Base-by-base conservation (phyloP, 2,113 vertebrate species). In the Colius striatus region DNA sequence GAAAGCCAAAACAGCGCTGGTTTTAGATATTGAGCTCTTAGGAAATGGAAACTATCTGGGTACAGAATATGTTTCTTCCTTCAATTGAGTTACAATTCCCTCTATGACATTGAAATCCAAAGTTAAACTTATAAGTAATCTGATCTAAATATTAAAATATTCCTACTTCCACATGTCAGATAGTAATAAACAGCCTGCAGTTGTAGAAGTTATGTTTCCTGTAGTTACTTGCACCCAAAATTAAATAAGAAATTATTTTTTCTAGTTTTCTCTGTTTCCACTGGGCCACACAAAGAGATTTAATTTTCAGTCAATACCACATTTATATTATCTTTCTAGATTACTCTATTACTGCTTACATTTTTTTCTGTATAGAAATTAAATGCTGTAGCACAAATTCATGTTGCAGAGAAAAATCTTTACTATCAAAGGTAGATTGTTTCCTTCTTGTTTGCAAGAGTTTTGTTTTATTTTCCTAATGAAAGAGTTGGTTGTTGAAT, bases 331-430 rank as follows among this genome's bases (percentile, higher is more conserved):
- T 65, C 73, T 81, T 91, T 96, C 53, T 89, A 73, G 83, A 93
- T 60, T 78, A 53, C 53, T 25, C 13, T n/a, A 50, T 58, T 63
- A 55, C 72, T 88, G 73, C 58, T 92, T 90, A 41, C 62, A 76
- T 79, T 89, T 96, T 95, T 94, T 92, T 96, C 94, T 92, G 55
- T 92, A 86, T 53, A 92, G 93, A 95, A 93, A 96, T 95, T 84
- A 95, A 78, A 90, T 63, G 47, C 77, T 88, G 60, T 84, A 66
- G 70, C 91, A 96, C 94, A 95, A 90, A 96, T 91, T 96, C 94
- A 84, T 94, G 90, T 95, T 84, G 70, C 87, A 90, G 83, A 95
- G 87, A 93, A 78, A 94, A 80, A 92, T 92, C 84, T 85, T 88
- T 80, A 57, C 71, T 89, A 65, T 91, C 93, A 85, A 86, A 87